phyloP scores from a whole-genome alignment of 2,797 vertebrate species.

The Martes flavigula region DNA sequence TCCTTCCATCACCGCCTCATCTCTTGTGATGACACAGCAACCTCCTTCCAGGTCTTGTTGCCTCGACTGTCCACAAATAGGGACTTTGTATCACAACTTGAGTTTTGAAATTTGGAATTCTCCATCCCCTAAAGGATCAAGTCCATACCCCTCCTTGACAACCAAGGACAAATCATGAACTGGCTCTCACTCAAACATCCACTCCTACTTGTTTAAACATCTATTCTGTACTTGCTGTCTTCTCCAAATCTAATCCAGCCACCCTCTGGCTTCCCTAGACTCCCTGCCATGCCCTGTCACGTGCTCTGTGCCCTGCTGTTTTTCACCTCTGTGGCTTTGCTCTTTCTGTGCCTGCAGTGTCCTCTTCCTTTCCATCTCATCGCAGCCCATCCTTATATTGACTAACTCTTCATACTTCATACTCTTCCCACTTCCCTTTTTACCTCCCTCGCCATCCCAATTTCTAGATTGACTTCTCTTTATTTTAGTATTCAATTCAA shows the following conservation, averaged over 20 bases:
- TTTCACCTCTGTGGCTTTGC: not conserved
- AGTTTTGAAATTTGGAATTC: not conserved
- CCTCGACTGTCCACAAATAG: not conserved
- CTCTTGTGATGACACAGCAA: too few species aligned
- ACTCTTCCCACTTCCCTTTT: not conserved
- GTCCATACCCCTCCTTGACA: not conserved
- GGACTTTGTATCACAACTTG: not conserved
- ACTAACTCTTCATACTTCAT: not conserved
- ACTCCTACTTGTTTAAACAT: not conserved
- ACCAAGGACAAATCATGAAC: not conserved
- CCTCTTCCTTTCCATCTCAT: not conserved
- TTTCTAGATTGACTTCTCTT: not conserved
- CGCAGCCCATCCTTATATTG: not conserved
- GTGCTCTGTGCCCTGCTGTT: accelerated
- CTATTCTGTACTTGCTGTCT: not conserved
- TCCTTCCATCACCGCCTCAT: accelerated
- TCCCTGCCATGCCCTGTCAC: accelerated
- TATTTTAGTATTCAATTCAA: not conserved
- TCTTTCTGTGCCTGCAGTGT: accelerated
- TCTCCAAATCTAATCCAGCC: not conserved
- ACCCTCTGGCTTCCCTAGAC: not conserved
- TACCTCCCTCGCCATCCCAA: not conserved
- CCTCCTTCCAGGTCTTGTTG: not conserved
- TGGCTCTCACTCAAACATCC: not conserved
- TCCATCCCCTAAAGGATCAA: not conserved